Conservation (phyloP, 2,888 invertebrate species). For the Macaria liturata region DNA sequence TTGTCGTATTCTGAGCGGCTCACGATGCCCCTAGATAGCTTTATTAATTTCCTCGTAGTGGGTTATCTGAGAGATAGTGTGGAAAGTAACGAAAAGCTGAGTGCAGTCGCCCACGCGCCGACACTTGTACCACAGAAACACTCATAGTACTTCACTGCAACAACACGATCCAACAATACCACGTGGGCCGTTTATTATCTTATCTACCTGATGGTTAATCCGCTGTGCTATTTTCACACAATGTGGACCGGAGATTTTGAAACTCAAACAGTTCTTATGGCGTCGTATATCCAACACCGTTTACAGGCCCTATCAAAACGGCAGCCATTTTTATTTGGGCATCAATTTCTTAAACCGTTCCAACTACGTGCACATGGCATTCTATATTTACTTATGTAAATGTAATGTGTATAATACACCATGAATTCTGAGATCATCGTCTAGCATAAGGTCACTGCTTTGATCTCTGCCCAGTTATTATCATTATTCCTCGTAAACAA, state of each 20-base stretch:
- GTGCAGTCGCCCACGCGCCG: constrained; percentile 66
- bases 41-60: constrained; percentile 56
- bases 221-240: constrained; percentile 66
- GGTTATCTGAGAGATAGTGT: constrained; percentile 60
- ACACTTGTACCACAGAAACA: constrained; percentile 13
- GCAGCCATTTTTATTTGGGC: constrained; percentile 31
- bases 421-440: constrained; percentile 38
- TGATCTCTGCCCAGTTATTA: constrained; percentile 31
- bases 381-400: constrained; percentile 36
- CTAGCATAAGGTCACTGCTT: constrained; percentile 33
- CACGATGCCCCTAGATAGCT: constrained; percentile 53
- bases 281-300: constrained; percentile 32
- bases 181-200: constrained; percentile 74
- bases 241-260: constrained; percentile 59
- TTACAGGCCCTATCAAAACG: constrained; percentile 28
- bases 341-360: constrained; percentile 34
- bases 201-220: constrained; percentile 67
- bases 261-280: constrained; percentile 41
- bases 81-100: constrained; percentile 70
- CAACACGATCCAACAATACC: constrained; percentile 33
- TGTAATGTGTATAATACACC: constrained; percentile 34
- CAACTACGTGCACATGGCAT: constrained; percentile 16
- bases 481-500: constrained; percentile 21
- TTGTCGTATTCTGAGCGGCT: constrained; percentile 42
- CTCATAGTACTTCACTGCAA: constrained; percentile 17